phyloP scores from a whole-genome alignment of 2,113 vertebrate species.

The Pygathrix nemaeus region DNA sequence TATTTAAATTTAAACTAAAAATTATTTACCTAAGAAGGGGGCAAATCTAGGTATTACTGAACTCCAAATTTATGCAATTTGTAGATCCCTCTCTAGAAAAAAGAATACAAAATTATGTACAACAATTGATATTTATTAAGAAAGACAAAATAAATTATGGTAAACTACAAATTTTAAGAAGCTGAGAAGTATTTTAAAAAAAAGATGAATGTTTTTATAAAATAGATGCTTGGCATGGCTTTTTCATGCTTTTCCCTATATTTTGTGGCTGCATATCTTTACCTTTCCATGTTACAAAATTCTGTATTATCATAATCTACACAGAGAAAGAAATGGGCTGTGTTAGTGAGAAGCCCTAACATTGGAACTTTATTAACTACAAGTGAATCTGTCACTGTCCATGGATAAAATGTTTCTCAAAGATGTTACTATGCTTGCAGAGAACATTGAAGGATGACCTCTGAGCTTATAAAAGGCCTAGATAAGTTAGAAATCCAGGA shows the following conservation, averaged over 20 bases:
- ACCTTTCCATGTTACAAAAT: background rate
- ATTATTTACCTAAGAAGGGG: background rate
- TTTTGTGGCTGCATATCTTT: background rate
- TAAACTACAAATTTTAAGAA: background rate
- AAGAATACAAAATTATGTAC: background rate
- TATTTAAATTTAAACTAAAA: slow-evolving; percentile 2
- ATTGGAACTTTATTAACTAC: background rate
- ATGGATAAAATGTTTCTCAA: background rate
- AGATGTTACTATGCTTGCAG: background rate
- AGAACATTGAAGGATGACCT: background rate
- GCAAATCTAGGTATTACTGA: background rate
- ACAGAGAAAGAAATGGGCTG: background rate
- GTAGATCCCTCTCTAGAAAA: background rate
- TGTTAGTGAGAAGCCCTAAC: background rate
- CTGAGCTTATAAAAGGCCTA: background rate
- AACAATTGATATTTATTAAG: background rate
- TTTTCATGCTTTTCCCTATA: background rate
- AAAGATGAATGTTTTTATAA: too few species aligned
- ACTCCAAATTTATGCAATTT: background rate
- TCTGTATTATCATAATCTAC: background rate
- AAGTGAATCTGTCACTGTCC: background rate
- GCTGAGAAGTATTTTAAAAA: background rate
- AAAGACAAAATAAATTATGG: slow-evolving; percentile 10
- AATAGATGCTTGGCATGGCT: background rate
- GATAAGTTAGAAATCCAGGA: background rate